Percentiles rank a stretch among this genome's conserved stretches.
These are phyloP conservation scores for Tachysurus vachellii DNA, from an alignment of 2,113 vertebrate species.

Conservation along the genomic window DNA sequence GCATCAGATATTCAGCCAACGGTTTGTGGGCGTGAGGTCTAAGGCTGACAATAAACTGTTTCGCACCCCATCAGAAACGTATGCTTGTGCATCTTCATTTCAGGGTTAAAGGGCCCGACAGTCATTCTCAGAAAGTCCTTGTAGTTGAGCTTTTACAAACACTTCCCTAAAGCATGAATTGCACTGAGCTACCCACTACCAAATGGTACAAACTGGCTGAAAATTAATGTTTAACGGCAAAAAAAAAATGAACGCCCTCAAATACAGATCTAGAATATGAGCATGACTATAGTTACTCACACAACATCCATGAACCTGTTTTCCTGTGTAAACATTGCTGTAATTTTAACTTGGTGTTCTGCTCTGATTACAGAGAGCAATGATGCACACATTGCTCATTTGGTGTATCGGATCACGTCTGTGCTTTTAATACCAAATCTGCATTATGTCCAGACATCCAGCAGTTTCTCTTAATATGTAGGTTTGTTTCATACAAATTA, in stretches of 20 bases:
- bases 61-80: background rate
- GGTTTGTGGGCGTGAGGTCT: no score
- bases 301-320: background rate
- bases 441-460: background rate
- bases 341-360: background rate
- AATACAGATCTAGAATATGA: background rate
- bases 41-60: no score
- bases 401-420: background rate
- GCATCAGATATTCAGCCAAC: no score
- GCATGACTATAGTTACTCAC: background rate
- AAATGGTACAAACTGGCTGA: background rate
- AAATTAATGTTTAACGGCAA: background rate
- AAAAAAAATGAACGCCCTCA: background rate
- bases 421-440: background rate
- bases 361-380: background rate
- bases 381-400: background rate
- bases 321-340: background rate
- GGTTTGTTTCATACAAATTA: background rate
- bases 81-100: background rate
- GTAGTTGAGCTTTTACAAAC: background rate
- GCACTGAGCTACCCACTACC: background rate
- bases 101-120: background rate
- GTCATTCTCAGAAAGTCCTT: background rate
- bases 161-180: background rate
- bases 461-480: background rate